phyloP scores from a whole-genome alignment of 2,797 vertebrate genomes.

The Cynopterus sphinx region DNA sequence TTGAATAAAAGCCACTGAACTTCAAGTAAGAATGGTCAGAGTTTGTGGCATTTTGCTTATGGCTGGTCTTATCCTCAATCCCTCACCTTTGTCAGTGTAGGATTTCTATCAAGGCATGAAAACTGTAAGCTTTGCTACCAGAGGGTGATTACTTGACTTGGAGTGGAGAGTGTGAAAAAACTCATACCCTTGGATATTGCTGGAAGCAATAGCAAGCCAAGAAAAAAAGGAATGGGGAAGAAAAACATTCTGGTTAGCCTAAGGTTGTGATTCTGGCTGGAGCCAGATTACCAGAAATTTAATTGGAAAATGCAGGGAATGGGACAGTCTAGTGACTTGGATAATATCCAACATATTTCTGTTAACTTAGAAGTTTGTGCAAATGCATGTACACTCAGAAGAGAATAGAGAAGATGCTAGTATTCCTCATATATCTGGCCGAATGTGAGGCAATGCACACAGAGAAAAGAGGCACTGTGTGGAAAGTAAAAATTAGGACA shows the following conservation, averaged over 20 bases:
- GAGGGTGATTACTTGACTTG: not conserved
- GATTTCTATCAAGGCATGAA: not conserved
- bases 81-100: not conserved
- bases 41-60: not conserved
- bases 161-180: no score
- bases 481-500: not conserved
- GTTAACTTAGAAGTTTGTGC: not conserved
- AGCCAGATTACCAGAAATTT: not conserved
- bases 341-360: not conserved
- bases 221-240: not conserved
- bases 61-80: no score
- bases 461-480: accelerated
- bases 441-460: not conserved
- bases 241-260: not conserved
- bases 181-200: not conserved
- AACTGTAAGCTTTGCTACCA: not conserved
- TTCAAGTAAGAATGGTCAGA: not conserved
- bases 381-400: not conserved
- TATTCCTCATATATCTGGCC: not conserved
- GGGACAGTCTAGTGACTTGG: not conserved
- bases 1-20: not conserved
- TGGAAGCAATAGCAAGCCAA: not conserved
- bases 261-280: not conserved
- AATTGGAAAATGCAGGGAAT: not conserved
- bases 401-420: not conserved